phyloP scores from a whole-genome alignment of 2,888 invertebrate genomes.

The Sepiola atlantica region DNA sequence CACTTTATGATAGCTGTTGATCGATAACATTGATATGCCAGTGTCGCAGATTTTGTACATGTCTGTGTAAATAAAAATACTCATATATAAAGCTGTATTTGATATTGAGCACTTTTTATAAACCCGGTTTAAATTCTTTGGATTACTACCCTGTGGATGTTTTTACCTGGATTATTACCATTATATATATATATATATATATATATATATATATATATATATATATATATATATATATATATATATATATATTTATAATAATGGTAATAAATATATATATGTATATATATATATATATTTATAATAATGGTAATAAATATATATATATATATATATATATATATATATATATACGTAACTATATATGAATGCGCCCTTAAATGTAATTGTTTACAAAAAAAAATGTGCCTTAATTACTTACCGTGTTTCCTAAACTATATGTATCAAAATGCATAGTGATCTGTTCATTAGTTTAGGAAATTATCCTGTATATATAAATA shows the following conservation, averaged over 20 bases:
- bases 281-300: not conserved
- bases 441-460: too few relatives aligned
- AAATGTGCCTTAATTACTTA: not conserved
- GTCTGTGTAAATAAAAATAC: too few relatives aligned
- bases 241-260: not conserved
- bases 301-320: not conserved
- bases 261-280: not conserved
- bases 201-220: conserved; percentile 32
- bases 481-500: not conserved
- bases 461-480: too few relatives aligned
- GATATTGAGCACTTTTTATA: too few relatives aligned
- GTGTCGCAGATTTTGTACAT: too few relatives aligned
- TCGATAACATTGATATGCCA: too few relatives aligned
- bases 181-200: conserved; percentile 32
- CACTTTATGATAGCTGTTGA: too few relatives aligned
- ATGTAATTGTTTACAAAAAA: not conserved
- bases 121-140: too few relatives aligned
- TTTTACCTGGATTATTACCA: too few relatives aligned
- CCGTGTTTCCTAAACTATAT: not conserved
- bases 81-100: too few relatives aligned
- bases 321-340: not conserved
- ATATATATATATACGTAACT: not conserved
- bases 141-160: too few relatives aligned
- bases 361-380: not conserved
- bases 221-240: conserved; percentile 32